Base-by-base conservation (phyloP, 2,797 vertebrate species). In the Lepus townsendii region DNA sequence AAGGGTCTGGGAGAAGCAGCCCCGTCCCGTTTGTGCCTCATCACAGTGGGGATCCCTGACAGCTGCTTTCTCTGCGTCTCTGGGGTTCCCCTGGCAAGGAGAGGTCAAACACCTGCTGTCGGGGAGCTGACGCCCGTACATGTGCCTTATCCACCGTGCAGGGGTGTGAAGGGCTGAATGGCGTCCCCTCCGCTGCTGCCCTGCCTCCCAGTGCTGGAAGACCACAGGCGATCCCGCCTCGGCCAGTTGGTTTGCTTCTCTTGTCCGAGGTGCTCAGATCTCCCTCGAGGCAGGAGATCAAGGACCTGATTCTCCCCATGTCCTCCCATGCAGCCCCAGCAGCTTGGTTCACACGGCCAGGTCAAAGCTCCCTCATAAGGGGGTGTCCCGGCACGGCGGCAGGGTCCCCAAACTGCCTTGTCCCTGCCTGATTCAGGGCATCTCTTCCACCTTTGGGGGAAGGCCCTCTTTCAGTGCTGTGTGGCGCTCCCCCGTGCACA, bases 201-300 rank as follows among this genome's bases (percentile, higher is more conserved):
- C 19, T 82, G 35, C 38, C 42, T 20, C 75, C 83, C n/a, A 22
- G 10, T 2, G 17, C 26, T 72, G 79, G 62, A 14, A 63, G 60
- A 73, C 88, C 52, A 50, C 7, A 10, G 20, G 65, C 32, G 16
- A 24, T 7, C 20, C 24, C 7, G 2, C 22, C 2, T 35, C 16
- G 78, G 20, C 14, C 38, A 5, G 35, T 63, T 65, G n/a, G 60
- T 20, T 50, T 35, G 2, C 65, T 89, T 54, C 66, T 90, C 47
- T 32, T 78, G 52, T 93, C 88, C 72, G 54, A 85, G 77, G 47
- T 63, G 32, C 69, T 95, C 52, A 93, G 83, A 47, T 71, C 47
- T 94, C 42, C 24, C 32, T 76, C 22, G 22, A n/a, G 62, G 3
- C 30, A 52, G 19, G 72, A 75, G 89, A 89, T 24, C 19, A 73